Evolutionary conservation across 2,888 invertebrate genomes (phyloP).

Genomic region (Cerceris ruficornis): DNA sequence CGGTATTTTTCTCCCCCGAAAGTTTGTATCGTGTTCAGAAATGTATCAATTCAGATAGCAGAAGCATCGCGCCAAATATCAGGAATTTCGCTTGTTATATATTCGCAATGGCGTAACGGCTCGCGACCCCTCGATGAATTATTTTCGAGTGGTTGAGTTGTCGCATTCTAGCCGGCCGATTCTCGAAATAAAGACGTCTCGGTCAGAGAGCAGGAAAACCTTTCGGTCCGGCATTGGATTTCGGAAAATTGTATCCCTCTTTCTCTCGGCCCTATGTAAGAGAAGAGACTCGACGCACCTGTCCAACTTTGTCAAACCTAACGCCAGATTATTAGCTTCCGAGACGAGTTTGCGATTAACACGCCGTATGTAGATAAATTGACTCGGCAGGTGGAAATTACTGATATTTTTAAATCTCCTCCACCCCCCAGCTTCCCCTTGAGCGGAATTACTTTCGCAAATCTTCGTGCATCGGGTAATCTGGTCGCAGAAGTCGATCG

Average conservation of each 20-base stretch:
- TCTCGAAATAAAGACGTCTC: slow-evolving; percentile 58
- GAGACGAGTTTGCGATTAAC: slow-evolving; percentile 52
- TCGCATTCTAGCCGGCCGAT: slow-evolving; percentile 31
- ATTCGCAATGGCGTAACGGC: slow-evolving; percentile 29
- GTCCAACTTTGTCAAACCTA: slow-evolving; percentile 65
- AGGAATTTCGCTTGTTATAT: slow-evolving; percentile 47
- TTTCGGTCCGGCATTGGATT: slow-evolving; percentile 36
- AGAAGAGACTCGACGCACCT: slow-evolving; percentile 62
- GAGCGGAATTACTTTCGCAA: too few relatives aligned
- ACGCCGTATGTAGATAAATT: slow-evolving; percentile 55
- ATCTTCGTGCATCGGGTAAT: too few relatives aligned
- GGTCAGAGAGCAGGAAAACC: slow-evolving; percentile 41
- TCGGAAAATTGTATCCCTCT: slow-evolving; percentile 53
- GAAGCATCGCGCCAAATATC: slow-evolving; percentile 16
- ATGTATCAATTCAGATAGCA: slow-evolving; percentile 14
- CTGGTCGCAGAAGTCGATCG: too few relatives aligned
- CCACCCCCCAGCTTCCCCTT: too few relatives aligned
- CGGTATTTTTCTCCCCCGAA: too few relatives aligned
- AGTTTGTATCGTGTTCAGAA: background rate
- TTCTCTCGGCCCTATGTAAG: slow-evolving; percentile 38
- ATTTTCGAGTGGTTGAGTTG: slow-evolving; percentile 52
- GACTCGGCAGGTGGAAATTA: slow-evolving; percentile 35
- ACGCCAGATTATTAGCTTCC: slow-evolving; percentile 60
- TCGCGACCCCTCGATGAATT: slow-evolving; percentile 43
- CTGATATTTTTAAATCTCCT: background rate